These are phyloP conservation scores for Sylvia borin DNA, from an alignment of 2,797 vertebrate genomes.

Conservation along the genomic window DNA sequence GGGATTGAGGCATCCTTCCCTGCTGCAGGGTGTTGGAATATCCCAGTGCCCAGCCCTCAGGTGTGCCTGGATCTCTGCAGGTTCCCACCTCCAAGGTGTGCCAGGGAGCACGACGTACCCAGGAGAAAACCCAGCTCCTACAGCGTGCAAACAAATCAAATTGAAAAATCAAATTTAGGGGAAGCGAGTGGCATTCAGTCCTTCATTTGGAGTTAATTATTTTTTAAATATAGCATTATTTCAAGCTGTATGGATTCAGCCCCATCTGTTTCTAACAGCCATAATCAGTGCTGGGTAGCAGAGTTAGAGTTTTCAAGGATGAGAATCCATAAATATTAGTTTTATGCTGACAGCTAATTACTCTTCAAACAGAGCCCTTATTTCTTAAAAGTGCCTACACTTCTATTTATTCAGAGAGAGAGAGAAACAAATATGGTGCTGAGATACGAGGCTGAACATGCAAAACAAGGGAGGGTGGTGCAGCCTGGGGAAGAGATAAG, in stretches of 20 bases:
- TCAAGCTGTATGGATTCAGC: conserved; percentile 16
- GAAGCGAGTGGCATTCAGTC: neutral
- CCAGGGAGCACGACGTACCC: neutral
- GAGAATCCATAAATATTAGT: conserved; percentile 55
- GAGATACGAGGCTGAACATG: neutral
- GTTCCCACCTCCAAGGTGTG: neutral
- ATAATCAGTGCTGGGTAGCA: neutral
- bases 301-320: conserved; percentile 47
- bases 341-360: conserved; percentile 66
- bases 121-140: neutral
- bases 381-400: conserved; percentile 54
- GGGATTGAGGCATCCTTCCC: neutral
- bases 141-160: neutral
- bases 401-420: conserved; percentile 29
- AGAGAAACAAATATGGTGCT: conserved; percentile 12
- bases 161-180: conserved; percentile 4
- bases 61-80: neutral
- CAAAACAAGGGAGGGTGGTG: conserved; percentile 13
- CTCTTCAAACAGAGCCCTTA: conserved; percentile 53
- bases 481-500: conserved; percentile 2
- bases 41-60: neutral
- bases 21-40: neutral
- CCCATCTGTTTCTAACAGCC: conserved; percentile 44
- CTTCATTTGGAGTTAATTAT: conserved; percentile 48
- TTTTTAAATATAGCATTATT: conserved; percentile 43